A percentile compares a stretch with the other conserved stretches of the same genome.
phyloP scores from a whole-genome alignment of 2,888 invertebrate genomes.

The Doris montereyensis region DNA sequence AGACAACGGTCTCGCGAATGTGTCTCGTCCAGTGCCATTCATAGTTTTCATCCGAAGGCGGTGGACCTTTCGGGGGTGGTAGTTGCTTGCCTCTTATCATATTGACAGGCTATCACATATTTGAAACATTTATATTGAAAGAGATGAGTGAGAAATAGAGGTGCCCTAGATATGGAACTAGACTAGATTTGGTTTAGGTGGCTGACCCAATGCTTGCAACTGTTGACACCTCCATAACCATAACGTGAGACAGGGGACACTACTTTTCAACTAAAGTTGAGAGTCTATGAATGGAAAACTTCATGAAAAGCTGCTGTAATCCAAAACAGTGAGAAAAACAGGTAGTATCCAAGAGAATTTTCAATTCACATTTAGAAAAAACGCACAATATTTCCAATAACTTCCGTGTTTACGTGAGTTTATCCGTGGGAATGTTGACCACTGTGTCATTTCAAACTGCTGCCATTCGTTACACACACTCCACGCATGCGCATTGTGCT shows the following conservation, averaged over 20 bases:
- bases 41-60: constrained; percentile 48
- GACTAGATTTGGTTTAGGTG: neutral
- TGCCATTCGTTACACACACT: constrained; percentile 48
- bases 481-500: constrained; percentile 45
- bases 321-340: too few relatives aligned
- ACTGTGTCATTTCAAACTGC: constrained; percentile 47
- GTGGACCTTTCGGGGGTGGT: constrained; percentile 48
- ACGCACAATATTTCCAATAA: too few relatives aligned
- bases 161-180: too few relatives aligned
- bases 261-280: neutral
- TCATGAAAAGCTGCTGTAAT: too few relatives aligned
- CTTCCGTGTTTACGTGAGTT: constrained; percentile 38
- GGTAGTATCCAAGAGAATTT: too few relatives aligned
- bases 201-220: neutral
- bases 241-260: constrained; percentile 22
- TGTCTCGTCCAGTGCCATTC: constrained; percentile 73
- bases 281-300: too few relatives aligned
- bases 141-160: too few relatives aligned
- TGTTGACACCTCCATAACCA: constrained; percentile 30
- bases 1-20: constrained; percentile 73
- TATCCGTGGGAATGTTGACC: constrained; percentile 47
- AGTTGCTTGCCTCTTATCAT: constrained; percentile 54
- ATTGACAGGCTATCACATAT: constrained; percentile 36
- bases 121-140: constrained; percentile 1
- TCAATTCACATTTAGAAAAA: too few relatives aligned